phyloP scores from a whole-genome alignment of 2,888 invertebrate species.

The Dione vanillae region DNA sequence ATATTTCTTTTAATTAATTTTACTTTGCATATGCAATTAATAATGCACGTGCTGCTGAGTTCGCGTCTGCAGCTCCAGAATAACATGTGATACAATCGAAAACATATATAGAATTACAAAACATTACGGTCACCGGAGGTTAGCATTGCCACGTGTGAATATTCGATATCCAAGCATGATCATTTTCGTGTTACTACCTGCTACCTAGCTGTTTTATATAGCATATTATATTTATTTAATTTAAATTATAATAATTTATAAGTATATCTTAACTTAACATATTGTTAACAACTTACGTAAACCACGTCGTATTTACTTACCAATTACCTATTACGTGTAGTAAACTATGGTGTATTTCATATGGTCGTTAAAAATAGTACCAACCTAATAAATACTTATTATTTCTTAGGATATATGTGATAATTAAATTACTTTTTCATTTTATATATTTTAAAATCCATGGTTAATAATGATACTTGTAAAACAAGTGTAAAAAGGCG shows the following conservation, averaged over 20 bases:
- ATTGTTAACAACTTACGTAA: neutral
- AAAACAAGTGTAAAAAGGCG: neutral
- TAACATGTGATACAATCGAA: conserved; percentile 51
- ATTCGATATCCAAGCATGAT: conserved; percentile 12
- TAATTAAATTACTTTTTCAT: no score
- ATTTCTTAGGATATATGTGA: no score
- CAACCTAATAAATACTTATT: neutral
- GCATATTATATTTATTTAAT: no score
- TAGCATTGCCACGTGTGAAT: conserved; percentile 38
- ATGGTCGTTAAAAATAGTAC: neutral
- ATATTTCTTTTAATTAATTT: neutral
- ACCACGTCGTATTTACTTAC: neutral
- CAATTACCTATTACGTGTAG: no score
- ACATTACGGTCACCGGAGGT: conserved; percentile 52
- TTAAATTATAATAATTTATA: neutral
- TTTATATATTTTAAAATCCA: no score
- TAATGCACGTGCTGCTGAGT: neutral
- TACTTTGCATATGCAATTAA: neutral
- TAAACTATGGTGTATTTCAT: no score
- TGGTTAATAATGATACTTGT: no score
- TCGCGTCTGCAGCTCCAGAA: conserved; percentile 11
- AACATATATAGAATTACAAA: conserved; percentile 59
- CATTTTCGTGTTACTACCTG: neutral
- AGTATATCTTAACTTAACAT: neutral
- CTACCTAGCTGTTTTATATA: no score